phyloP scores from a whole-genome alignment of 1,140 invertebrate species.

The Drosophila persimilis region DNA sequence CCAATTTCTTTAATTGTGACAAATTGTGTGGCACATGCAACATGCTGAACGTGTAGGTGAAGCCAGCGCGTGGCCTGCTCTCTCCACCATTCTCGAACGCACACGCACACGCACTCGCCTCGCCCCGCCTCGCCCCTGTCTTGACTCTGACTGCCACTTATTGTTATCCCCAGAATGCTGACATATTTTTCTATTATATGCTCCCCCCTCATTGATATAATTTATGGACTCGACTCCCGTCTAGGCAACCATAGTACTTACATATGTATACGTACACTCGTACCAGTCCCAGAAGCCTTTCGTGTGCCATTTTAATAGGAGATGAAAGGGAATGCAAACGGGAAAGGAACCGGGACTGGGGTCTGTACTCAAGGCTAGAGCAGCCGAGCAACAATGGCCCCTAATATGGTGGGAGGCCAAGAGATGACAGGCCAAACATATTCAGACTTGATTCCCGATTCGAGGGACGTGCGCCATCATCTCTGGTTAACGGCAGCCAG shows the following conservation, averaged over 20 bases:
- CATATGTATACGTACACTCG: background rate
- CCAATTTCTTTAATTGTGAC: slow-evolving; percentile 56
- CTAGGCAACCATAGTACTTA: slow-evolving; percentile 29
- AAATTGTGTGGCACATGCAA: slow-evolving; percentile 63
- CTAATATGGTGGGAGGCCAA: slow-evolving; percentile 26
- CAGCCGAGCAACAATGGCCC: slow-evolving; percentile 46
- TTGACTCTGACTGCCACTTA: slow-evolving; percentile 44
- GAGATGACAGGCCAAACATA: slow-evolving; percentile 38
- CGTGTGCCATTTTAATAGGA: slow-evolving; percentile 47
- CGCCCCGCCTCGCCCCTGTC: slow-evolving; percentile 11
- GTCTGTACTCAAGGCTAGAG: slow-evolving; percentile 11
- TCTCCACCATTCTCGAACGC: background rate
- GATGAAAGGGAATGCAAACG: slow-evolving; percentile 14
- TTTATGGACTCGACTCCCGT: slow-evolving; percentile 39
- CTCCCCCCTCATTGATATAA: slow-evolving; percentile 38
- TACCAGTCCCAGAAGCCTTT: slow-evolving; percentile 47
- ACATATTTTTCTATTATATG: slow-evolving; percentile 64
- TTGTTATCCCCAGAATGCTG: slow-evolving; percentile 62
- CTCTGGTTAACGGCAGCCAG: slow-evolving; percentile 41
- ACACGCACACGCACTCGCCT: background rate
- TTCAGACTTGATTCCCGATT: slow-evolving; percentile 22
- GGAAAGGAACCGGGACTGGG: background rate
- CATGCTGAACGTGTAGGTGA: slow-evolving; percentile 28
- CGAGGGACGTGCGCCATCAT: slow-evolving; percentile 25
- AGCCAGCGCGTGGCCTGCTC: slow-evolving; percentile 41